A percentile compares a stretch with the other conserved stretches of the same genome.
phyloP scores from a whole-genome alignment of 2,888 invertebrate species.

The Cactoblastis cactorum region DNA sequence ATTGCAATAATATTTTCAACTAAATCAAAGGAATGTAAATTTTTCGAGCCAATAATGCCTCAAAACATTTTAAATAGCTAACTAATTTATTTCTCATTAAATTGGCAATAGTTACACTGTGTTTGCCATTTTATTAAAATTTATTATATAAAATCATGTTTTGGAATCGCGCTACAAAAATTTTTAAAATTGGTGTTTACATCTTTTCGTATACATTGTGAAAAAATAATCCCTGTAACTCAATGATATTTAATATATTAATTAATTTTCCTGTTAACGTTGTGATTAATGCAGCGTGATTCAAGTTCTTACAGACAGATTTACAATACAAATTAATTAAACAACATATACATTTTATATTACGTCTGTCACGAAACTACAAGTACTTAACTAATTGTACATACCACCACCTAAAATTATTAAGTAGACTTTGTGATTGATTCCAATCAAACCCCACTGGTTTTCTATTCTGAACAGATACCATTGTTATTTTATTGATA shows the following conservation, averaged over 20 bases:
- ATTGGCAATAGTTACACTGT: conserved; percentile 22
- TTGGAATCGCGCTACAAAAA: conserved; percentile 11
- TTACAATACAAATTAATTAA: conserved; percentile 11
- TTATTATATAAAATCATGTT: neutral
- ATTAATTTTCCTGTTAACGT: neutral
- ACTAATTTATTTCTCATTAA: conserved; percentile 19
- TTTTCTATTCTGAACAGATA: too few relatives aligned
- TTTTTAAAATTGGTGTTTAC: conserved; percentile 5
- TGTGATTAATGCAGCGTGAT: conserved; percentile 2
- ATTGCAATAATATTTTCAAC: conserved; percentile 28
- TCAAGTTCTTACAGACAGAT: conserved; percentile 3
- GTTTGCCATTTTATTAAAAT: conserved; percentile 16
- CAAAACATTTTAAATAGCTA: conserved; percentile 16
- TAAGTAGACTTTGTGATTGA: neutral
- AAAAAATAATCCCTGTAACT: neutral
- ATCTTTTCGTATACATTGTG: neutral
- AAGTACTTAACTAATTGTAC: neutral
- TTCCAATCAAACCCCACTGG: too few relatives aligned
- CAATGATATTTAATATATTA: neutral
- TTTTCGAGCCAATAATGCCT: conserved; percentile 30
- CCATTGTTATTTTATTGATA: too few relatives aligned
- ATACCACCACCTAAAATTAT: neutral
- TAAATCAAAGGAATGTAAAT: conserved; percentile 42
- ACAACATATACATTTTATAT: conserved; percentile 11
- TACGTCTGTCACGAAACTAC: conserved; percentile 6